A percentile compares a stretch with the other conserved stretches of the same genome.
Evolutionary conservation across 2,888 invertebrate genomes (phyloP).

Genomic region (Dione juno): DNA sequence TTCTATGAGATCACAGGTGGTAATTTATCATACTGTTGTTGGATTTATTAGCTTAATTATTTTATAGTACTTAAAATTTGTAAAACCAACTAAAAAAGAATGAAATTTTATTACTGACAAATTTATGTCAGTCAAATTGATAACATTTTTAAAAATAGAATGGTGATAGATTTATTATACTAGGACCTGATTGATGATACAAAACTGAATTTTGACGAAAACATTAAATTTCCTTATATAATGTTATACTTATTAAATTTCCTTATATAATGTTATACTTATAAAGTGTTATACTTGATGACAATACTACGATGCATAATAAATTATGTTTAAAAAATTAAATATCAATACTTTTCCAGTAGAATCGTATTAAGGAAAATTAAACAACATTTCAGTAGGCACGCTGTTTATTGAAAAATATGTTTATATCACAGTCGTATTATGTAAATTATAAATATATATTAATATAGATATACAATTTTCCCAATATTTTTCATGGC

Average conservation of each 20-base stretch:
- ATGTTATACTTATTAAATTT: too few species aligned
- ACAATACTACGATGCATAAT: too few species aligned
- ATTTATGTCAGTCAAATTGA: neutral
- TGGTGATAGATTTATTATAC: neutral
- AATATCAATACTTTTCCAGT: neutral
- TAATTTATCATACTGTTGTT: constrained; percentile 5
- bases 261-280: too few species aligned
- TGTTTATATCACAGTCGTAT: constrained; percentile 8
- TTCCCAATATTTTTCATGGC: neutral
- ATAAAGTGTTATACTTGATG: too few species aligned
- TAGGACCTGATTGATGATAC: neutral
- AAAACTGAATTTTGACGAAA: neutral
- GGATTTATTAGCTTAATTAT: constrained; percentile 1
- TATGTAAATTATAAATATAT: neutral
- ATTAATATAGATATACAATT: neutral
- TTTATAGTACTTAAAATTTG: constrained; percentile 8
- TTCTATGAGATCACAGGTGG: neutral
- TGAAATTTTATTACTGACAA: constrained; percentile 11
- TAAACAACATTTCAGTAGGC: neutral
- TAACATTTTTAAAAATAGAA: constrained; percentile 12
- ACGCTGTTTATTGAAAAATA: neutral
- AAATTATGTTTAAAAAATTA: neutral
- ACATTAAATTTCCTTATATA: neutral
- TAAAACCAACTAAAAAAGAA: neutral
- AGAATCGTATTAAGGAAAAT: neutral